phyloP scores from a whole-genome alignment of 2,113 vertebrate species.

The Callopanchax toddi region DNA sequence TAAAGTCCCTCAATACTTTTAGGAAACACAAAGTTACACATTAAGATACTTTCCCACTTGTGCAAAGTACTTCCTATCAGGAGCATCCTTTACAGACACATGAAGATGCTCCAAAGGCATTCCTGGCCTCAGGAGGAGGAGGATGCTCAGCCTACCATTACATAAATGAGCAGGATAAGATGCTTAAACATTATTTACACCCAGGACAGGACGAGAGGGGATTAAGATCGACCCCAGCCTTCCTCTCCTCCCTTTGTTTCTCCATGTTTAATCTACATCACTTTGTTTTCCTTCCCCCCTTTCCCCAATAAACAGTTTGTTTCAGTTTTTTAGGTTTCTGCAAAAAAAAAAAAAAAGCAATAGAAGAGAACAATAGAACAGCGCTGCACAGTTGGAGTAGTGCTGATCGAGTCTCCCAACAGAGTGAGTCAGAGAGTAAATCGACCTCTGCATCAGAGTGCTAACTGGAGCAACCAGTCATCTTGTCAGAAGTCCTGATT shows the following conservation, averaged over 20 bases:
- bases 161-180: slow-evolving; percentile 83
- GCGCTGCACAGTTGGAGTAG: neutral
- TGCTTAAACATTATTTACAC: slow-evolving; percentile 88
- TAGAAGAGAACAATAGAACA: neutral
- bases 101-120: slow-evolving; percentile 6
- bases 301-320: neutral
- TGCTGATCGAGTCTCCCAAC: slow-evolving; percentile 18
- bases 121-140: slow-evolving; percentile 47
- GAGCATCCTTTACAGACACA: neutral
- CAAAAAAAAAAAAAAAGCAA: neutral
- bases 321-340: neutral
- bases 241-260: slow-evolving; percentile 27
- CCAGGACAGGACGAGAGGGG: slow-evolving; percentile 59
- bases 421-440: slow-evolving; percentile 57
- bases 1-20: slow-evolving; percentile 3
- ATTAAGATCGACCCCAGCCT: slow-evolving; percentile 51
- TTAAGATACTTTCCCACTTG: slow-evolving; percentile 8
- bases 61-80: neutral
- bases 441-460: slow-evolving; percentile 63
- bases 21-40: slow-evolving; percentile 5
- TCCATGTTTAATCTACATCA: neutral
- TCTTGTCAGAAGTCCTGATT: slow-evolving; percentile 76
- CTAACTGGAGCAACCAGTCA: slow-evolving; percentile 70
- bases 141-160: slow-evolving; percentile 79
- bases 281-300: neutral